Base-by-base conservation (phyloP, 2,797 vertebrate species). In the Rhinatrema bivittatum region DNA sequence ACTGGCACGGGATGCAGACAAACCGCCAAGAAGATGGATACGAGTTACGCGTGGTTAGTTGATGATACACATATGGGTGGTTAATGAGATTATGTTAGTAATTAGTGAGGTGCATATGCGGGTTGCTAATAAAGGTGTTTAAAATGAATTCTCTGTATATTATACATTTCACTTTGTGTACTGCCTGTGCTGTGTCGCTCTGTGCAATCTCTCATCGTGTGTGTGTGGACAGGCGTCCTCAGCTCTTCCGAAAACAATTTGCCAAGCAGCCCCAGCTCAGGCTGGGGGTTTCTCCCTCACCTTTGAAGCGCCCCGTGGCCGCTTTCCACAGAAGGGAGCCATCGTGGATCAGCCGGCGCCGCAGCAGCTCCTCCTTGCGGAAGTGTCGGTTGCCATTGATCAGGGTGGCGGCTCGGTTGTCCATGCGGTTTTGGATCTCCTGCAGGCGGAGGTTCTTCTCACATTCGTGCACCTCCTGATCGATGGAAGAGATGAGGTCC, bases 291-390 rank as follows among this genome's bases (percentile, higher is more conserved):
- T 1, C 2, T 2, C 3, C 9, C 33, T 10, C 49, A 94, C 93
- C 92, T 85, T 97, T 97, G 68, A 94, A 90, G 20, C 82, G 74
- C 6, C 91, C 83, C 0, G 90, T 69, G 0, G 85, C 79, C 0
- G 74, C 87, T 49, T 93, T 94, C 87, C 89, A 96, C 16, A 87
- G 85, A 39, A 96, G 61, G 1, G 70, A 70, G 3, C 94, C 92
- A 3, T 94, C 90, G 0, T 94, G 86, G 29, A 95, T 64, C 7
- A 97, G 86, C 29, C 72, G 88, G 17, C 94, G 74, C 13, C 92
- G 74, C 12, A 85, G 74, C 16, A 97, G 77, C 50, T 97, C 92
- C 1, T 90, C 88, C 4, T 79, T 83, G 17, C 80, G 68, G 29
- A 97, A 97, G 5, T 60, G 42, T 0, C 70, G 49, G 52, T 70